phyloP scores from a whole-genome alignment of 2,888 invertebrate species.

The Chrysomela aeneicollis region DNA sequence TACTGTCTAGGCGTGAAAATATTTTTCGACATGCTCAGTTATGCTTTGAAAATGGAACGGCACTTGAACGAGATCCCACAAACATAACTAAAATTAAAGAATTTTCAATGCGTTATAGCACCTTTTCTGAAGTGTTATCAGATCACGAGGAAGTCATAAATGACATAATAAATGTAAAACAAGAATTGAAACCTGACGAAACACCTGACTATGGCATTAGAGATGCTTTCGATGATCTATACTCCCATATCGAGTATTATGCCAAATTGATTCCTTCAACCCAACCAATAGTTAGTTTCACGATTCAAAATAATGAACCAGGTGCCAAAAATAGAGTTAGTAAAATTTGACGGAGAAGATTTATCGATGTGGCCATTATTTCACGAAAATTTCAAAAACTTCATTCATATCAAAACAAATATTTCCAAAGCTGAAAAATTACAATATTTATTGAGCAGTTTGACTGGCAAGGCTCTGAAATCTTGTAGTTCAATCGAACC shows the following conservation, averaged over 20 bases:
- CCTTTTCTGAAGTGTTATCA: not conserved
- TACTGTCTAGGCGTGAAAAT: slow-evolving; percentile 2
- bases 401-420: slow-evolving; percentile 16
- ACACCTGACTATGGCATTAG: slow-evolving; percentile 9
- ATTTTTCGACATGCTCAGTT: slow-evolving; percentile 11
- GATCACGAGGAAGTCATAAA: slow-evolving; percentile 7
- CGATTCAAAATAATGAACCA: not conserved
- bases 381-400: slow-evolving; percentile 28
- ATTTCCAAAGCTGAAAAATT: slow-evolving; percentile 26
- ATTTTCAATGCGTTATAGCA: slow-evolving; percentile 15
- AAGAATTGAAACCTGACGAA: slow-evolving; percentile 12
- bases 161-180: slow-evolving; percentile 15
- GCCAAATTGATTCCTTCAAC: not conserved
- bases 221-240: slow-evolving; percentile 17
- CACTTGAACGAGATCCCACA: not conserved
- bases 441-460: slow-evolving; percentile 18
- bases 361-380: slow-evolving; percentile 24
- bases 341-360: slow-evolving; percentile 25
- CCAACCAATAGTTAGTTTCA: not conserved
- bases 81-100: slow-evolving; percentile 12
- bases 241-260: slow-evolving; percentile 12
- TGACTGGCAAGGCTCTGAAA: slow-evolving; percentile 16
- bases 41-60: slow-evolving; percentile 11
- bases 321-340: slow-evolving; percentile 23
- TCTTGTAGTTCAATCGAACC: slow-evolving; percentile 19